These are phyloP conservation scores for Aphelenchoides avenae DNA, from an alignment of 1,140 invertebrate genomes.

Conservation along the genomic window DNA sequence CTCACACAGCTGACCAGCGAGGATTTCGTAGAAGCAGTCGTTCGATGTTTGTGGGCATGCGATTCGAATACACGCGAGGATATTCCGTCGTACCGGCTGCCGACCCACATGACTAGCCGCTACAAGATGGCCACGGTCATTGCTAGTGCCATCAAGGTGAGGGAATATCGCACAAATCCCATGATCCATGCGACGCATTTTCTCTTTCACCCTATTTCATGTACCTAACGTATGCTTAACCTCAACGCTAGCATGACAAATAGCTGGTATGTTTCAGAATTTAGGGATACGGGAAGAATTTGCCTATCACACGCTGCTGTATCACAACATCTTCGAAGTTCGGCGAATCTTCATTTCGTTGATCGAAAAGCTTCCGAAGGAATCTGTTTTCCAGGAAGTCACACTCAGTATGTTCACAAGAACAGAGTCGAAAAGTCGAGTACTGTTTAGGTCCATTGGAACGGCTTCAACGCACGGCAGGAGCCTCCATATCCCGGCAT, in stretches of 20 bases:
- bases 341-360: constrained; percentile 26
- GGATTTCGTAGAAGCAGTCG: constrained; percentile 23
- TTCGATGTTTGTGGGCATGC: constrained; percentile 30
- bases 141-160: constrained; percentile 18
- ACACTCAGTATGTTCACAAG: constrained; percentile 18
- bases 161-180: constrained; percentile 11
- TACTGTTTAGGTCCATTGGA: constrained; percentile 26
- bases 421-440: neutral
- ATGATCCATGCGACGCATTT: constrained; percentile 6
- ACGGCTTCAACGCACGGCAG: constrained; percentile 13
- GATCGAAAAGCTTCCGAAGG: constrained; percentile 22
- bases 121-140: constrained; percentile 26
- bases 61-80: constrained; percentile 11
- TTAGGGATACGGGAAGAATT: constrained; percentile 26
- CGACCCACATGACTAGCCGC: constrained; percentile 12
- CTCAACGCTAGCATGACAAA: no score
- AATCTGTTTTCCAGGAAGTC: constrained; percentile 14
- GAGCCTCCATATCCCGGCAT: constrained; percentile 15
- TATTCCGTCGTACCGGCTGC: constrained; percentile 23
- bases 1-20: constrained; percentile 1
- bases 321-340: constrained; percentile 27
- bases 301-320: constrained; percentile 29
- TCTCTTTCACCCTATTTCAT: no score
- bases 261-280: constrained; percentile 18
- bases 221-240: no score